Conservation (phyloP, 2,888 invertebrate genomes). For the Sphaerophoria taeniata region DNA sequence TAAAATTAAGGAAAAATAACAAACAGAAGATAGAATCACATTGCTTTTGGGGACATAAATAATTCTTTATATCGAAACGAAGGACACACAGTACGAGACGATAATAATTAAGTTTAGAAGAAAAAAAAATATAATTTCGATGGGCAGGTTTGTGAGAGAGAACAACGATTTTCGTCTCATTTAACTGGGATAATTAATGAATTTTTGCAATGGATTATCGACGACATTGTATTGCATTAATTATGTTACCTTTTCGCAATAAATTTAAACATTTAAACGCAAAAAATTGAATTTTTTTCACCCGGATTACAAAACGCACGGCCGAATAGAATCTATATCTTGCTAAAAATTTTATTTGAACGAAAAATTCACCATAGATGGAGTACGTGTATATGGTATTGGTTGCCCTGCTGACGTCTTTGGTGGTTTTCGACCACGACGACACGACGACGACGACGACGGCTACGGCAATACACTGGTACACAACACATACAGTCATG, state of each 20-base stretch:
- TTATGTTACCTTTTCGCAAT: constrained; percentile 78
- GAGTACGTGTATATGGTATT: constrained; percentile 73
- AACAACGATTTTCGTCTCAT: constrained; percentile 47
- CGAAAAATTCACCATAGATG: constrained; percentile 74
- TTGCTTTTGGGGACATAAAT: constrained; percentile 30
- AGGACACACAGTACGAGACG: constrained; percentile 30
- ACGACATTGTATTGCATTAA: constrained; percentile 73
- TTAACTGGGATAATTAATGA: constrained; percentile 44
- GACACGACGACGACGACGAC: constrained; percentile 30
- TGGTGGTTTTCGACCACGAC: constrained; percentile 62
- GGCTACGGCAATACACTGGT: constrained; percentile 38
- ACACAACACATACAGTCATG: constrained; percentile 47
- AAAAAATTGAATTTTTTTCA: constrained; percentile 78
- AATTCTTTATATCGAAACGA: constrained; percentile 36
- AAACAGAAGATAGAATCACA: constrained; percentile 42
- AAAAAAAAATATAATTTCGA: no score
- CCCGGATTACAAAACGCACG: constrained; percentile 79
- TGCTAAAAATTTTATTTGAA: constrained; percentile 78
- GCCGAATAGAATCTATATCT: constrained; percentile 78
- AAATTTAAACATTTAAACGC: constrained; percentile 78
- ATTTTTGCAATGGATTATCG: constrained; percentile 74
- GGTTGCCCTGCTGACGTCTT: constrained; percentile 74
- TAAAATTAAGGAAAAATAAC: background rate
- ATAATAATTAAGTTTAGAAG: constrained; percentile 8
- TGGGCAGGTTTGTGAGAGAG: background rate